Base-by-base conservation (phyloP, 2,888 invertebrate genomes). In the Bugula neritina region DNA sequence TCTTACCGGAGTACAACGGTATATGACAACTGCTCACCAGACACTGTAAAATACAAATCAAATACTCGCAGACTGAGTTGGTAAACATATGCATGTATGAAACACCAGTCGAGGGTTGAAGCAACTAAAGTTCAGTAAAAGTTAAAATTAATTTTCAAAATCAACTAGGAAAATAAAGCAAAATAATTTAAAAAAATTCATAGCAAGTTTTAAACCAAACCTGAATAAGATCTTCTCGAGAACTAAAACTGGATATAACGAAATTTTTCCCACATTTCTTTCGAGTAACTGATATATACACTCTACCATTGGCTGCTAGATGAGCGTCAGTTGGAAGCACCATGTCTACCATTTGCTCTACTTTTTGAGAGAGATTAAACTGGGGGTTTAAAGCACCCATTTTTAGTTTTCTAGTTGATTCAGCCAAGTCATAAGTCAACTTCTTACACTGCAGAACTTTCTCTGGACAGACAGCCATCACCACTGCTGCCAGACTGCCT, bases 321-420 rank as follows among this genome's bases (percentile, higher is more conserved):
- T 98, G 96, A 0, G 94, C 97, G 84, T 99, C 92, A 1, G 77
- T 74, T 0, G 87, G 87, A 43, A 87, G 75, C 1, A 80, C 78
- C 23, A 87, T 84, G 89, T 91, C 89, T 78, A 99, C 88, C 73
- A 93, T 92, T 79, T 92, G 91, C 69, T 92, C 86, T 2, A 99
- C 88, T 58, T 93, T 89, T 76, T 90, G 90, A 82, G 94, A 91
- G 74, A 99, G 90, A 83, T 93, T 93, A 85, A 97, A 96, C 0
- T 93, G 91, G 0, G 98, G 98, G 81, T 94, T 94, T 82, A 99
- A 92, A 0, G 97, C 95, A 0, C 98, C 98, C 34, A 98, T 87
- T 0, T 93, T 90, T 73, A 76, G 77, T 31, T 91, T 89, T 75
- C 96, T 88, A 0, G 96, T 95, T 84, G 94, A 91, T 21, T 90